Evolutionary conservation across 2,888 invertebrate genomes (phyloP).

Genomic region (Atherix ibis): DNA sequence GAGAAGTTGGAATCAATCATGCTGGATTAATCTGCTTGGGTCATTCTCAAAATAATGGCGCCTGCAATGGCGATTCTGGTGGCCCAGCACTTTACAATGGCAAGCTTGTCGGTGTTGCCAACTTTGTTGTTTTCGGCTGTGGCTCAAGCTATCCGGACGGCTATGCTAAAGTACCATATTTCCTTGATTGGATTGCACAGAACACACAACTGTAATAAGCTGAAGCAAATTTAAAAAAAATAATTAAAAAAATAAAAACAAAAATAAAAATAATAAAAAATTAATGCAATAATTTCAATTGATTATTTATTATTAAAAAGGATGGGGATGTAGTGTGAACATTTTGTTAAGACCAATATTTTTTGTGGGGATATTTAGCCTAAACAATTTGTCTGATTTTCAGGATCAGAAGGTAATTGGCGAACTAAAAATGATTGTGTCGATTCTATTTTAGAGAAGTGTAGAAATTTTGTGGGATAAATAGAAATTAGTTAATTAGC

Average conservation of each 20-base stretch:
- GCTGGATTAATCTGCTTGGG: slow-evolving; percentile 20
- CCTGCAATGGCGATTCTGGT: slow-evolving; percentile 27
- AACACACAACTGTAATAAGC: not conserved
- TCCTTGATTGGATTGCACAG: slow-evolving; percentile 2
- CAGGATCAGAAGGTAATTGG: too few relatives aligned
- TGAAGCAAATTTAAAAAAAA: too few relatives aligned
- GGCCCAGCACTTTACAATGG: slow-evolving; percentile 22
- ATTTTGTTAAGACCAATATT: too few relatives aligned
- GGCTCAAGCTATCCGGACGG: slow-evolving; percentile 24
- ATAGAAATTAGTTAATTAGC: too few relatives aligned
- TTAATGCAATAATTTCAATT: not conserved
- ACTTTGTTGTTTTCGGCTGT: slow-evolving; percentile 20
- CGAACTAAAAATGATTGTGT: too few relatives aligned
- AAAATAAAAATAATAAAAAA: not conserved
- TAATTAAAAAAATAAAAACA: too few relatives aligned
- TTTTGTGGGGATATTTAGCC: too few relatives aligned
- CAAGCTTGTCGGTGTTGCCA: slow-evolving; percentile 22
- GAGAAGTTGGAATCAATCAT: slow-evolving; percentile 14
- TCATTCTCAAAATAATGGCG: slow-evolving; percentile 18
- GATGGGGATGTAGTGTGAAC: too few relatives aligned
- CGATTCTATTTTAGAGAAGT: too few relatives aligned
- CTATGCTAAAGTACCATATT: slow-evolving; percentile 18
- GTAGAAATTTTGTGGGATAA: too few relatives aligned
- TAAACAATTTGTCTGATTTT: too few relatives aligned
- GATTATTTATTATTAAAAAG: too few relatives aligned